Conservation (phyloP, 37 sponge, comb jelly and placozoan species). For the Halisarca cf. caerulea region DNA sequence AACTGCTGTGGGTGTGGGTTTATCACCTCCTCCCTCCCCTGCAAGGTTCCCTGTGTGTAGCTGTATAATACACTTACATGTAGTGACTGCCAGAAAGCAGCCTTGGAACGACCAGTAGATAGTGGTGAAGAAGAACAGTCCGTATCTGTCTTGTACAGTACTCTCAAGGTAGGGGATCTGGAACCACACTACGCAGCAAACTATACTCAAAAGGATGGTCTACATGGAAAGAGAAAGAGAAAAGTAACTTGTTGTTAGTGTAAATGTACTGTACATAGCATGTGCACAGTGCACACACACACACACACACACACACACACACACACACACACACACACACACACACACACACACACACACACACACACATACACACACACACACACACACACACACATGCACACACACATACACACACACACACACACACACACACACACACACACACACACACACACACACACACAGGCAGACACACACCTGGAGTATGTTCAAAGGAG, state of each 20-base stretch:
- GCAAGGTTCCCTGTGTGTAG: too few species aligned
- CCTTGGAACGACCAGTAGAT: slow-evolving; percentile 54
- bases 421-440: too few species aligned
- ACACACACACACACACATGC: not conserved
- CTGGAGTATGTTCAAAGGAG: slow-evolving; percentile 8
- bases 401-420: not conserved
- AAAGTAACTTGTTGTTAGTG: too few species aligned
- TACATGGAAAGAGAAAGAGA: too few species aligned
- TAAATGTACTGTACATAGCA: too few species aligned
- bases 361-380: not conserved
- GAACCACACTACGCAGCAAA: slow-evolving; percentile 67
- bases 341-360: too few species aligned
- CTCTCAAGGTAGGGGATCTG: slow-evolving; percentile 56
- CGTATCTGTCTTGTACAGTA: slow-evolving; percentile 55
- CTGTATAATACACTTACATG: not conserved
- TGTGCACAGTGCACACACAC: too few species aligned
- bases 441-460: not conserved
- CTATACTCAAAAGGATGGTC: slow-evolving; percentile 25
- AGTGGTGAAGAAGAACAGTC: slow-evolving; percentile 65
- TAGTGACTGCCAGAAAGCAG: not conserved
- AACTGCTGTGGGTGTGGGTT: too few species aligned
- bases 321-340: too few species aligned
- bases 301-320: too few species aligned
- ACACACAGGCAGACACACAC: not conserved
- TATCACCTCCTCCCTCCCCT: too few species aligned